A percentile compares a stretch with the other conserved stretches of the same genome.
These are phyloP conservation scores for Tympanoctomys barrerae DNA, from an alignment of 2,797 vertebrate genomes.

Conservation along the genomic window DNA sequence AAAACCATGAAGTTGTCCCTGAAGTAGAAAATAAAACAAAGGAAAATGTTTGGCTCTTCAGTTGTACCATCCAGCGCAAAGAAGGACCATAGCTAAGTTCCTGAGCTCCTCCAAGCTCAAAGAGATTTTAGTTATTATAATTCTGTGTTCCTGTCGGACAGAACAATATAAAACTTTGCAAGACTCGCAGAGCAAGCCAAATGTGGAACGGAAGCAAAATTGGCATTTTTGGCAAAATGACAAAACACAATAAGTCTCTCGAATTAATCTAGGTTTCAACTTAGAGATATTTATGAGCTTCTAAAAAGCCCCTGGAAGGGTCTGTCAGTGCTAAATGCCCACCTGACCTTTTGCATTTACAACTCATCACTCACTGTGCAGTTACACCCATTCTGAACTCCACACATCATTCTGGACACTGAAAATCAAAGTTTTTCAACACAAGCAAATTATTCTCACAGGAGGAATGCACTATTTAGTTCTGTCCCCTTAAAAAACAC, in stretches of 20 bases:
- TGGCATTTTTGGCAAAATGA: constrained; percentile 26
- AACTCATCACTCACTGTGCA: neutral
- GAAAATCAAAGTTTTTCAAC: neutral
- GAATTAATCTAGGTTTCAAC: neutral
- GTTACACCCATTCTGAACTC: neutral
- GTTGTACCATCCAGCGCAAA: neutral
- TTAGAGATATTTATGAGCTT: neutral
- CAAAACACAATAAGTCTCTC: neutral
- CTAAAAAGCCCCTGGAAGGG: neutral
- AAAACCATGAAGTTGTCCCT: constrained; percentile 17
- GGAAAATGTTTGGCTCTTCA: neutral
- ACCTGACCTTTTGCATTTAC: neutral
- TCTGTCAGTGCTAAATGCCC: neutral
- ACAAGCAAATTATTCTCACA: neutral
- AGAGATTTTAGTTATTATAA: constrained; percentile 1
- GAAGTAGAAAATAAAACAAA: constrained; percentile 43
- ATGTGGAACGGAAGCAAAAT: neutral
- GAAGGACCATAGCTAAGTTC: neutral
- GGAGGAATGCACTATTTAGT: neutral
- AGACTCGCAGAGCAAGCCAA: neutral
- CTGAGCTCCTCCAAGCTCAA: neutral
- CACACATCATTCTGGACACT: neutral
- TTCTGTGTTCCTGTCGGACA: neutral
- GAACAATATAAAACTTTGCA: neutral
- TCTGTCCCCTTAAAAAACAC: neutral